phyloP scores from a whole-genome alignment of 1,140 invertebrate species.

The Pogonognathellus flavescens region DNA sequence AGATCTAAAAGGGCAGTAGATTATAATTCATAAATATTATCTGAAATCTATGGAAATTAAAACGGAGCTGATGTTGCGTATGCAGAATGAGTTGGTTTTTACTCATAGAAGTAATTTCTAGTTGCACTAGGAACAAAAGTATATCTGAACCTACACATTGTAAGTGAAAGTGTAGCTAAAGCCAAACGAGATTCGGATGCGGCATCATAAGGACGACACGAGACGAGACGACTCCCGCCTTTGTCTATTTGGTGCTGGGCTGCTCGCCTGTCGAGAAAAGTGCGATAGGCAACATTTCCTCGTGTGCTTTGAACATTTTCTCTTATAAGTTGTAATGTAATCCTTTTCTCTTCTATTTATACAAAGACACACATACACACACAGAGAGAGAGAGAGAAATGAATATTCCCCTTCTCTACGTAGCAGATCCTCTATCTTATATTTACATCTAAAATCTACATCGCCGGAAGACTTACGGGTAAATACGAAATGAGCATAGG shows the following conservation, averaged over 20 bases:
- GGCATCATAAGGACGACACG: constrained; percentile 23
- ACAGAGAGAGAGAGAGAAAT: constrained; percentile 24
- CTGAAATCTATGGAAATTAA: constrained; percentile 41
- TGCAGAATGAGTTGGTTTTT: constrained; percentile 6
- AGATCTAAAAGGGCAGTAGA: constrained; percentile 26
- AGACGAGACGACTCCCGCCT: constrained; percentile 41
- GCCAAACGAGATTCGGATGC: constrained; percentile 15
- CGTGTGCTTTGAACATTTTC: constrained; percentile 34
- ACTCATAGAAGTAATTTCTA: neutral
- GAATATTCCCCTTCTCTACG: constrained; percentile 36
- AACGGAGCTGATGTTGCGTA: neutral
- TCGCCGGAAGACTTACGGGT: constrained; percentile 18
- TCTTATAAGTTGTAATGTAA: neutral
- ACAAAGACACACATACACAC: neutral
- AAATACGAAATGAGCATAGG: constrained; percentile 1
- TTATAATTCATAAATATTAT: constrained; percentile 37
- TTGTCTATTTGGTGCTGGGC: neutral
- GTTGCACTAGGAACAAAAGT: no score
- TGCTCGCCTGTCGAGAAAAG: neutral
- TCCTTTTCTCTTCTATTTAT: neutral
- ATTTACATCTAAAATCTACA: constrained; percentile 47
- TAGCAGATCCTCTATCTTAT: constrained; percentile 12
- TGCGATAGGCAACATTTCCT: constrained; percentile 35
- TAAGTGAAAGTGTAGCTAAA: neutral
- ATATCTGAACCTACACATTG: no score